Evolutionary conservation across 1,140 invertebrate species (phyloP).

Genomic region (Drosophila watanabei): DNA sequence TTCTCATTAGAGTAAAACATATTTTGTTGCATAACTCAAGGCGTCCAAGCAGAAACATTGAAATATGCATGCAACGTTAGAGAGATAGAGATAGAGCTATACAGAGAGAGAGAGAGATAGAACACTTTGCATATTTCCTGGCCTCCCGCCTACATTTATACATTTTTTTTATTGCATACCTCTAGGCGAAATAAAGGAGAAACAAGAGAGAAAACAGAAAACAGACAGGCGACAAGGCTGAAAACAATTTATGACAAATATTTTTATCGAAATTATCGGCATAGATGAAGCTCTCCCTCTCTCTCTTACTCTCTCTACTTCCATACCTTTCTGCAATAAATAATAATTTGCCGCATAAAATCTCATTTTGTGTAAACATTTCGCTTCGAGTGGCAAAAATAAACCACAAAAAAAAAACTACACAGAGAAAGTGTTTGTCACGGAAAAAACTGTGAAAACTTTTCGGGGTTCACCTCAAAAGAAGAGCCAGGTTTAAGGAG

Average conservation of each 20-base stretch:
- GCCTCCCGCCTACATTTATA: slow-evolving; percentile 15
- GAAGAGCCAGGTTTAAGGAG: not conserved
- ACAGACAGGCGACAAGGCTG: slow-evolving; percentile 6
- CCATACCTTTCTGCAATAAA: slow-evolving; percentile 39
- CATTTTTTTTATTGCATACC: slow-evolving; percentile 31
- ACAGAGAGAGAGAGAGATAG: not conserved
- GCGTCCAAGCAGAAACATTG: slow-evolving; percentile 36
- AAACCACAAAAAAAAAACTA: slow-evolving; percentile 11
- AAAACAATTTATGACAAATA: slow-evolving; percentile 52
- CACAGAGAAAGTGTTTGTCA: slow-evolving; percentile 42
- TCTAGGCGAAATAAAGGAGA: not conserved
- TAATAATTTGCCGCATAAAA: slow-evolving; percentile 60
- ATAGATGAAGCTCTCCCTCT: slow-evolving; percentile 43
- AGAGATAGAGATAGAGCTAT: not conserved
- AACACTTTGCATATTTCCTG: slow-evolving; percentile 26
- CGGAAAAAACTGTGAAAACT: slow-evolving; percentile 26
- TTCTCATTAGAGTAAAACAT: slow-evolving; percentile 38
- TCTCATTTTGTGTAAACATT: slow-evolving; percentile 60
- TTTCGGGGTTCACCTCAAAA: slow-evolving; percentile 18
- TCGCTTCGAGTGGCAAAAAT: not conserved
- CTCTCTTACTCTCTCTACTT: not conserved
- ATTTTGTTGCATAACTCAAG: slow-evolving; percentile 57
- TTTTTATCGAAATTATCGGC: slow-evolving; percentile 63
- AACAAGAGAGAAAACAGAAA: not conserved
- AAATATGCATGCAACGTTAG: slow-evolving; percentile 17